These are phyloP conservation scores for Notodonta dromedarius DNA, from an alignment of 2,888 invertebrate species.

Conservation along the genomic window DNA sequence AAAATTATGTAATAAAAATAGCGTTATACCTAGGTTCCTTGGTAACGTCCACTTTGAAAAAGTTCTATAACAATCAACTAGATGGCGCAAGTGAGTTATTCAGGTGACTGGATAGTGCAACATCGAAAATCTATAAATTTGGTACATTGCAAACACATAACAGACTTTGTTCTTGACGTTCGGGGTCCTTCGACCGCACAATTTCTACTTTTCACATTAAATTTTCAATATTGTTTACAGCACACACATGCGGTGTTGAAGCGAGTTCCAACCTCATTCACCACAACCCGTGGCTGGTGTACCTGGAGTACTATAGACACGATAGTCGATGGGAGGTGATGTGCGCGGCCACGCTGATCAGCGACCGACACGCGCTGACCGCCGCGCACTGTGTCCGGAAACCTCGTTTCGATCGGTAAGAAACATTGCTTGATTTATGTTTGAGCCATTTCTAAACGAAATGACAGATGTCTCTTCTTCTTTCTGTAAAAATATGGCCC, in stretches of 20 bases:
- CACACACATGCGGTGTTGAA: constrained; percentile 52
- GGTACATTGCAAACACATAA: no score
- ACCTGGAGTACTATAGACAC: constrained; percentile 49
- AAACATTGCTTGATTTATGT: not conserved
- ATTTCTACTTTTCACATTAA: not conserved
- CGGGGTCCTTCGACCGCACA: not conserved
- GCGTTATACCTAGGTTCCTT: no score
- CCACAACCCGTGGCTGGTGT: constrained; percentile 59
- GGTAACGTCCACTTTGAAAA: no score
- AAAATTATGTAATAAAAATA: no score
- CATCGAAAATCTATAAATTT: no score
- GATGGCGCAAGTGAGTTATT: no score
- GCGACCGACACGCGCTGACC: constrained; percentile 50
- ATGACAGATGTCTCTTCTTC: no score
- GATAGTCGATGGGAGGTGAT: constrained; percentile 35
- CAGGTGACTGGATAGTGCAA: no score
- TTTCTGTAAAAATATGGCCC: no score
- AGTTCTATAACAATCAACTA: no score
- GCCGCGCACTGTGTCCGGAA: constrained; percentile 59
- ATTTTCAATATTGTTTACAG: constrained; percentile 22
- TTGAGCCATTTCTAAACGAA: no score
- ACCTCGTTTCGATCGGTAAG: constrained; percentile 46
- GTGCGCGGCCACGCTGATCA: constrained; percentile 56
- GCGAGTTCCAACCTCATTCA: constrained; percentile 54
- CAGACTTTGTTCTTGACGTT: no score